Evolutionary conservation across 2,797 vertebrate genomes (phyloP), one percentile per base, ranked within the genome.

Genomic region (Buphagus erythrorhynchus): DNA sequence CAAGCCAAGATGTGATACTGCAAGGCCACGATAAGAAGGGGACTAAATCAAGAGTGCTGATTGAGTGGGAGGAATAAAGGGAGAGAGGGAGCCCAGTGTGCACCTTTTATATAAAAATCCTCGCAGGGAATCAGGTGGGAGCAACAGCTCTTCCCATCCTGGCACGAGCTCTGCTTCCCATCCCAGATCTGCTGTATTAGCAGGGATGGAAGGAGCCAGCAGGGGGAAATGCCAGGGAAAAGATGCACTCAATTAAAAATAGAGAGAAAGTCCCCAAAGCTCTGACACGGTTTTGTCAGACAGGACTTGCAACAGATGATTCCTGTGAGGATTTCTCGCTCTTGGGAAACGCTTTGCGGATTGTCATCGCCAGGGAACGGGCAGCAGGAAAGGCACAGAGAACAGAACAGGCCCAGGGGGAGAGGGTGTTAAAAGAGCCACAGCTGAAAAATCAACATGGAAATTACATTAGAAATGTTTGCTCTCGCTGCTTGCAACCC

Each of bases 1-100:
- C 86, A 89, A 97, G 91, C 88, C 90, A 97, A 95, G 76, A 84
- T 91, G 61, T 36, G 85, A 96, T 94, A 93, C 94, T 96, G 92
- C 78, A 93, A 95, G 91, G 67, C 86, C 73, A 67, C 7, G 88
- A 97, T 97, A 97, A 95, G 90, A 86, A 75, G 66, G 42, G 89
- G 83, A 71, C 93, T 94, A 80, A 96, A 86, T 93, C 49, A 79
- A 13, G 6, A 83, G 85, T n/a, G 62, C 66, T 93, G 89, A 93
- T 93, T 96, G 81, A 33, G 77, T 9, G 18, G 61, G 40, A 90
- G 42, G 89, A 83, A 43, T 57, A 80, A 68, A 82, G 42, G 52
- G 6, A 91, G 94, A 75, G 57, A 76, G 48, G 51, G 11, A 91
- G 95, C 77, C 83, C 65, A 1, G 0, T 3, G n/a, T 45, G 78